Base-by-base conservation (phyloP, 2,797 vertebrate species). In the Carduelis carduelis region DNA sequence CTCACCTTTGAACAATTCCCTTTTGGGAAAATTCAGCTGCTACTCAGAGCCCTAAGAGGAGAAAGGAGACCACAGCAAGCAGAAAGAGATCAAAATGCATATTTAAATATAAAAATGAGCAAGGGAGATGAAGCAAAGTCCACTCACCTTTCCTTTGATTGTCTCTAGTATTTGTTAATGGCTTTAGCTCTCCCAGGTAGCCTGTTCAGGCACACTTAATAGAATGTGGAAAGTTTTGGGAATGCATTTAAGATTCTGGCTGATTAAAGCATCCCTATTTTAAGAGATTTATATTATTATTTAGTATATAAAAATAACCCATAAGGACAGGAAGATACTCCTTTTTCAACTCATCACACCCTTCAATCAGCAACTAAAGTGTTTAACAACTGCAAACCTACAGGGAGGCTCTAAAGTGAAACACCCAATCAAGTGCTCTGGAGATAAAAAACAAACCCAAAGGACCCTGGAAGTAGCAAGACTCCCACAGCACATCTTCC, bases 121-220 rank as follows among this genome's bases (percentile, higher is more conserved):
- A 90, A 78, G 46, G 28, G 47, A 79, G 55, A 85, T 52, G 75
- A 85, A 82, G 57, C 44, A 23, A 82, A 93, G 89, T 74, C 59
- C 74, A 44, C 53, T 85, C 92, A 90, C 68, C 77, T 92, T 76
- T 69, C 63, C 50, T 90, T 81, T 94, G 87, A 95, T 49, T 89
- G 63, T 75, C 56, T 85, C 52, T 50, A 55, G 49, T 78, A 49
- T 93, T 89, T 96, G 63, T 79, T 93, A 94, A 91, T 83, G 78
- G 50, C 53, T 88, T 88, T 32, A 61, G 35, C 21, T 75, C 69
- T 93, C 87, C 69, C 69, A 47, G 46, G 64, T 15, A 87, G 70
- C 37, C 57, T 82, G n/a, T 44, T 94, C 71, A 86, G 60, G 68
- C 37, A 70, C 37, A 56, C n/a, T 80, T 75, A 83, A 93, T 37